These are phyloP conservation scores for Halictus quadricinctus DNA, from an alignment of 2,888 invertebrate genomes.

Conservation along the genomic window DNA sequence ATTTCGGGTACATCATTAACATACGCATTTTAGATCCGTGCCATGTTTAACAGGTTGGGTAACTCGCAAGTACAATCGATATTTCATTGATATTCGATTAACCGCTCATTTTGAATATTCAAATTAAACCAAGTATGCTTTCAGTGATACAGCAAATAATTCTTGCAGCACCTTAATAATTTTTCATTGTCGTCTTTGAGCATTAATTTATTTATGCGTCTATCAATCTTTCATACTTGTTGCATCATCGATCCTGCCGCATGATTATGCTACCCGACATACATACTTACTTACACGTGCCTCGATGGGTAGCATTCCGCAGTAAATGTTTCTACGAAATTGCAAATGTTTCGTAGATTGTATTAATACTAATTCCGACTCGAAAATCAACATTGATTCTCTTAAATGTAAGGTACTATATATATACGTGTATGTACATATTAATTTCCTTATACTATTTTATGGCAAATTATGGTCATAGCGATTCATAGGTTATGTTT, in stretches of 20 bases:
- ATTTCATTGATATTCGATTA: not conserved
- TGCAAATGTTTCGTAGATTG: not conserved
- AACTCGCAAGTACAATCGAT: not conserved
- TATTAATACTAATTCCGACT: not conserved
- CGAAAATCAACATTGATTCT: not conserved
- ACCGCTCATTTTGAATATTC: not conserved
- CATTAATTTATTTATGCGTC: not conserved
- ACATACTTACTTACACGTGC: not conserved
- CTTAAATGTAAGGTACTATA: not conserved
- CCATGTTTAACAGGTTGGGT: not conserved
- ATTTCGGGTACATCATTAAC: not conserved
- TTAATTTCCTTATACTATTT: not conserved
- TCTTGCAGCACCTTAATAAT: not conserved
- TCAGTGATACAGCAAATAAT: not conserved
- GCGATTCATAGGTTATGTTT: conserved; percentile 40
- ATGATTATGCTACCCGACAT: not conserved
- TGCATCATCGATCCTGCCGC: not conserved
- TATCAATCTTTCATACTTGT: not conserved
- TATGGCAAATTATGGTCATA: not conserved
- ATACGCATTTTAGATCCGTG: not conserved
- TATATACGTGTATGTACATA: not conserved
- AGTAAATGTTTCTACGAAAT: conserved; percentile 11
- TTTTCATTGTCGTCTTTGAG: not conserved
- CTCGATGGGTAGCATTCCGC: not conserved
- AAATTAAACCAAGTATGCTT: not conserved